Evolutionary conservation across 1,140 invertebrate genomes (phyloP).

Genomic region (Saxidomus purpurata): DNA sequence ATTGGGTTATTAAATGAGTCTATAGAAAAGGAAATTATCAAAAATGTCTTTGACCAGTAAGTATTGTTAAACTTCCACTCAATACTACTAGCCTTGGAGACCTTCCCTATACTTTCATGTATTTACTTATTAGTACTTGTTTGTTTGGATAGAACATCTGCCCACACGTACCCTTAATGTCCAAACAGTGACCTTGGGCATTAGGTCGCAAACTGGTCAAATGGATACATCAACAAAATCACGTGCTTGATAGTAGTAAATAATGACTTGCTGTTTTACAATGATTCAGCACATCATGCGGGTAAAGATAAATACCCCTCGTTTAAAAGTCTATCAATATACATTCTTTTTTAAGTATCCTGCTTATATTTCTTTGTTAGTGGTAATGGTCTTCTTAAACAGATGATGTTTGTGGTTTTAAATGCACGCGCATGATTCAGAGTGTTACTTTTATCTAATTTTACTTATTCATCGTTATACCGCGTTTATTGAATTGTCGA

Average conservation of each 20-base stretch:
- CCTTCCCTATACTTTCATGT: no score
- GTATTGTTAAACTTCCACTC: no score
- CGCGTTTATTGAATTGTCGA: neutral
- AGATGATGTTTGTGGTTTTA: neutral
- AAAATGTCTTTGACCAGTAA: no score
- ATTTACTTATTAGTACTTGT: no score
- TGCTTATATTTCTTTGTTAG: neutral
- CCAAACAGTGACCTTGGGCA: neutral
- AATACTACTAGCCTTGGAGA: no score
- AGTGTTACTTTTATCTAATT: constrained; percentile 4
- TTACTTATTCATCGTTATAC: neutral
- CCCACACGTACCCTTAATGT: neutral
- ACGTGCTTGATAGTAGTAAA: neutral
- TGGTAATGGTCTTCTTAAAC: neutral
- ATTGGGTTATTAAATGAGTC: no score
- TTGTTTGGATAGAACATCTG: no score
- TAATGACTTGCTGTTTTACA: constrained; percentile 9
- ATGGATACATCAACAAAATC: neutral
- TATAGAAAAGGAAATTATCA: no score
- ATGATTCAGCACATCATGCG: constrained; percentile 3
- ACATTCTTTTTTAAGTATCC: neutral
- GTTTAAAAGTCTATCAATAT: neutral
- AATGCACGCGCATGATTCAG: neutral
- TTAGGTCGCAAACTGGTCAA: neutral
- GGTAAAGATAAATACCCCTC: neutral